A percentile compares a stretch with the other conserved stretches of the same genome.
phyloP scores from a whole-genome alignment of 2,113 vertebrate genomes.

The Narcine bancroftii region DNA sequence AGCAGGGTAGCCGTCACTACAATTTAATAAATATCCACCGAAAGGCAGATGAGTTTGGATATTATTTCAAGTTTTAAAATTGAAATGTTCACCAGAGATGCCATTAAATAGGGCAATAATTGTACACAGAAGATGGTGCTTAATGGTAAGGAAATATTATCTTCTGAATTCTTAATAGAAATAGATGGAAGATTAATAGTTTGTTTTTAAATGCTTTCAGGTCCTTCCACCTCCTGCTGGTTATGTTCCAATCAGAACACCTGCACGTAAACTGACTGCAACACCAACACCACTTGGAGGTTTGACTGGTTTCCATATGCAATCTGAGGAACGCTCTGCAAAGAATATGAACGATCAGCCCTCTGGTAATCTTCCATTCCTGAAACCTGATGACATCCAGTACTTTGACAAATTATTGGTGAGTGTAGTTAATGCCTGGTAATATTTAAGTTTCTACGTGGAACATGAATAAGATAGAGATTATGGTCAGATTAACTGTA shows the following conservation, averaged over 20 bases:
- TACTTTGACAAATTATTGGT: constrained; percentile 97
- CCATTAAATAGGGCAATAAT: neutral
- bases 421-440: constrained; percentile 42
- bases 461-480: neutral
- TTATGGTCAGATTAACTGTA: neutral
- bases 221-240: constrained; percentile 92
- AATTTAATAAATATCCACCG: neutral
- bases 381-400: constrained; percentile 97
- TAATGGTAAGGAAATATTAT: neutral
- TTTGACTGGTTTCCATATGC: constrained; percentile 98
- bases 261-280: constrained; percentile 87
- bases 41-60: neutral
- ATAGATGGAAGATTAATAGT: neutral
- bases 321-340: constrained; percentile 83
- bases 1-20: no score
- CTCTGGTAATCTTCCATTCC: constrained; percentile 93
- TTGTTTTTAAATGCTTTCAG: constrained; percentile 48
- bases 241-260: constrained; percentile 94
- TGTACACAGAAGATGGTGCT: neutral
- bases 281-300: constrained; percentile 94
- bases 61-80: neutral
- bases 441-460: neutral
- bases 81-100: neutral
- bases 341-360: constrained; percentile 96
- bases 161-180: neutral